Percentiles rank a stretch among this genome's conserved stretches.
Evolutionary conservation across 35 echinoderm and acorn worm species (phyloP).

Genomic region (Heliocidaris erythrogramma): DNA sequence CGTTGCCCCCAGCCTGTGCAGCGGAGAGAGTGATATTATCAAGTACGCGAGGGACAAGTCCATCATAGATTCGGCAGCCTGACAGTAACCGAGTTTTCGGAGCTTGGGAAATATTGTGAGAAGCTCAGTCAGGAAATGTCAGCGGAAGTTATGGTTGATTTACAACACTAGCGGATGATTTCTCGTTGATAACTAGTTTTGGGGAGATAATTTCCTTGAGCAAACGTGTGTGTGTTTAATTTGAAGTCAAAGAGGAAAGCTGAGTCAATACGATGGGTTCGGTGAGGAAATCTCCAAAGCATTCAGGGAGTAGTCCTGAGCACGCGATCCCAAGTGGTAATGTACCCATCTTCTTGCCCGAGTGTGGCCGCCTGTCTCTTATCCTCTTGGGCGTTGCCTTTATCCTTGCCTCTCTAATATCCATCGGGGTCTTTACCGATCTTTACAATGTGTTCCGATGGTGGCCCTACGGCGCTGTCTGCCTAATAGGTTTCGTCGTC

Average conservation of each 20-base stretch:
- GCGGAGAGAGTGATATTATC: background rate
- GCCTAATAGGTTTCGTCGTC: constrained; percentile 11
- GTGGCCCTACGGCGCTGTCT: constrained; percentile 37
- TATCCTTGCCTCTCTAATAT: constrained; percentile 28
- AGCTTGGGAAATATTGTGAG: background rate
- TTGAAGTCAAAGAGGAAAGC: background rate
- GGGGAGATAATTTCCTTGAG: background rate
- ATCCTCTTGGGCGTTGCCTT: constrained; percentile 30
- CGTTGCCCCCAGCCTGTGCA: background rate
- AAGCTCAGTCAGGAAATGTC: background rate
- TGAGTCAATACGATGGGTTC: background rate
- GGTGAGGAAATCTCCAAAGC: background rate
- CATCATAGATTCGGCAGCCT: background rate
- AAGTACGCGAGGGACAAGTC: background rate
- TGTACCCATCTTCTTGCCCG: constrained; percentile 18
- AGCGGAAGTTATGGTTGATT: background rate
- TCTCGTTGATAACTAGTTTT: background rate
- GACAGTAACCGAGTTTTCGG: background rate
- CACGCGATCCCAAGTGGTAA: constrained; percentile 16
- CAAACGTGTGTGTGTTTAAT: background rate
- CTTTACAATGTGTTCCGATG: constrained; percentile 39
- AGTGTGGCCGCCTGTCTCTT: constrained; percentile 22
- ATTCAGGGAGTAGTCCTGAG: constrained; percentile 32
- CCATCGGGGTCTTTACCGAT: constrained; percentile 32
- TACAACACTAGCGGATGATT: background rate